A percentile compares a stretch with the other conserved stretches of the same genome.
phyloP scores from a whole-genome alignment of 2,113 vertebrate genomes.

The Macrotis lagotis region DNA sequence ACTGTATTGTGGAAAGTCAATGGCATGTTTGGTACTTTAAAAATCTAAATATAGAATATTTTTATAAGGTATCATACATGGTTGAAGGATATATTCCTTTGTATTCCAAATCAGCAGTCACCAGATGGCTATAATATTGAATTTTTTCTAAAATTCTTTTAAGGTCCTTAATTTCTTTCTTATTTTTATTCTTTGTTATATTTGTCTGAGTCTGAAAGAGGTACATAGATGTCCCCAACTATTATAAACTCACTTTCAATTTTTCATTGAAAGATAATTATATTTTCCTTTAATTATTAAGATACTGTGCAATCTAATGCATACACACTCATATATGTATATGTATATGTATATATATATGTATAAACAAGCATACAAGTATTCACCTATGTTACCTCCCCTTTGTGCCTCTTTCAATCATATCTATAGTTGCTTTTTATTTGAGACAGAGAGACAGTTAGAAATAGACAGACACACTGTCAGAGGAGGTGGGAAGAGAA shows the following conservation, averaged over 20 bases:
- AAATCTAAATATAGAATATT: neutral
- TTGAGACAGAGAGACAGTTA: neutral
- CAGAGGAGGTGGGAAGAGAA: neutral
- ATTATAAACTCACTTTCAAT: neutral
- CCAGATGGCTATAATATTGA: neutral
- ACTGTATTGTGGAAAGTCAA: neutral
- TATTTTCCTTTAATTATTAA: neutral
- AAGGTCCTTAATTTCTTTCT: neutral
- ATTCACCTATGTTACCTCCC: neutral
- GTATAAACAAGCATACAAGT: no score
- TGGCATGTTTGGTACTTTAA: neutral
- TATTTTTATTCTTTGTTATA: neutral
- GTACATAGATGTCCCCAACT: neutral
- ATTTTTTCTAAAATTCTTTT: neutral
- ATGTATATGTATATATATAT: no score
- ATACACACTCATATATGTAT: no score
- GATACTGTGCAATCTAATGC: neutral
- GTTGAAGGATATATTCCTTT: neutral
- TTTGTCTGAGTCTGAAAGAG: neutral
- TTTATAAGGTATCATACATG: neutral
- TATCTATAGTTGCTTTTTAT: neutral
- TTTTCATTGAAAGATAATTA: neutral
- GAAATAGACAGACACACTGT: neutral
- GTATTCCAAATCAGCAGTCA: neutral
- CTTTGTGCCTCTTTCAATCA: neutral